Base-by-base conservation (phyloP, 2,113 vertebrate species). In the Smithornis capensis region DNA sequence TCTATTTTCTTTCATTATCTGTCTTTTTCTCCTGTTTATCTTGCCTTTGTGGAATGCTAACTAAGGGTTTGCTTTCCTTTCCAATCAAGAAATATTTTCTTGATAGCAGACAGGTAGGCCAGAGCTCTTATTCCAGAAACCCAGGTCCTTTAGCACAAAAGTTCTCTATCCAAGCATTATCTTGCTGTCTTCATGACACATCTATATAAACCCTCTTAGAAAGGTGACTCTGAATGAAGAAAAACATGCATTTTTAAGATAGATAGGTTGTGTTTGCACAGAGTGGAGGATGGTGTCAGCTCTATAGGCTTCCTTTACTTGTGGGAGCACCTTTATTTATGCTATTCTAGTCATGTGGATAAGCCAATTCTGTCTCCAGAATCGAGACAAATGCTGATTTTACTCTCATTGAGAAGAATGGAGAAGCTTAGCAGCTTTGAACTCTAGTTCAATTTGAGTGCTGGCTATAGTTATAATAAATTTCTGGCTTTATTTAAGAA, bases 341-440 rank as follows among this genome's bases (percentile, higher is more conserved):
- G n/a, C 18, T 53, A 92, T 78, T 68, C 45, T 62, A 64, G 45
- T 35, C 21, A 12, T 44, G 9, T 78, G 37, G 49, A 35, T 92
- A 59, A 89, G 40, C n/a, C 55, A 81, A 19, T 90, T 70, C 59
- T 75, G 29, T 78, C 84, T 75, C 56, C 28, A 91, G 53, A 83
- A 53, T 85, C 50, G 65, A 67, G 38, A 67, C 17, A 76, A 79
- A 83, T 89, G 31, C 29, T 83, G 75, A 57, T 76, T 95, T 92
- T 88, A 13, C 5, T 76, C 24, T 92, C 31, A 31, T 3, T 45
- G 27, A 78, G 73, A 87, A 67, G 55, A 79, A 86, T 0, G 60
- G 74, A 81, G 53, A 45, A 84, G 21, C 49, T 82, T 79, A 94
- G 45, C 8, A 83, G 47, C 74, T 96, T 92, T 95, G 49, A 92